phyloP scores from a whole-genome alignment of 2,797 vertebrate genomes.

The Sebastes trivittatus region DNA sequence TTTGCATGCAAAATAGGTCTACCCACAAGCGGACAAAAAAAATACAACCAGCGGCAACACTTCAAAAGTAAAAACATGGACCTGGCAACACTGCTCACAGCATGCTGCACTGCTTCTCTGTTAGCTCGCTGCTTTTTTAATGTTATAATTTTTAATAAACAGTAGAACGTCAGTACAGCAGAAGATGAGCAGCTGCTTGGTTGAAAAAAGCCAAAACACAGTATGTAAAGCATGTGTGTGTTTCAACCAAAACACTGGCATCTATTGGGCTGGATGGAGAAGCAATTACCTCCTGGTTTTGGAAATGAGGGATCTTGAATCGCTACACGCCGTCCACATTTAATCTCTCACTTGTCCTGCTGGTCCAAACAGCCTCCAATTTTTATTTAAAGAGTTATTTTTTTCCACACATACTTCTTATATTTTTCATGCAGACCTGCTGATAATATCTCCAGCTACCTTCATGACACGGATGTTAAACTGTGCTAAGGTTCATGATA shows the following conservation, averaged over 20 bases:
- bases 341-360: not conserved
- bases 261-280: not conserved
- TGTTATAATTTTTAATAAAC: not conserved
- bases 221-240: not conserved
- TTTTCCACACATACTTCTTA: not conserved
- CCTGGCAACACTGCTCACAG: not conserved
- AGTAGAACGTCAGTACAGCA: not conserved
- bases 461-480: not conserved
- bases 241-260: not conserved
- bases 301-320: not conserved
- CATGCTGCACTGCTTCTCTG: not conserved
- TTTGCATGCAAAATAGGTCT: not conserved
- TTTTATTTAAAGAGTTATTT: not conserved
- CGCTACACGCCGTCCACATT: not conserved
- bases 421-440: not conserved
- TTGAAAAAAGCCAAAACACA: not conserved
- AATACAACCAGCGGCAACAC: not conserved
- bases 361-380: not conserved
- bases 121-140: not conserved
- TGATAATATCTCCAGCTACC: not conserved
- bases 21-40: not conserved
- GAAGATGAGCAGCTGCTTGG: not conserved
- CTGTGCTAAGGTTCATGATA: not conserved
- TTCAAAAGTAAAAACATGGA: not conserved
- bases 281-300: fast-evolving